phyloP scores from a whole-genome alignment of 2,113 vertebrate species.

The Pandion haliaetus region DNA sequence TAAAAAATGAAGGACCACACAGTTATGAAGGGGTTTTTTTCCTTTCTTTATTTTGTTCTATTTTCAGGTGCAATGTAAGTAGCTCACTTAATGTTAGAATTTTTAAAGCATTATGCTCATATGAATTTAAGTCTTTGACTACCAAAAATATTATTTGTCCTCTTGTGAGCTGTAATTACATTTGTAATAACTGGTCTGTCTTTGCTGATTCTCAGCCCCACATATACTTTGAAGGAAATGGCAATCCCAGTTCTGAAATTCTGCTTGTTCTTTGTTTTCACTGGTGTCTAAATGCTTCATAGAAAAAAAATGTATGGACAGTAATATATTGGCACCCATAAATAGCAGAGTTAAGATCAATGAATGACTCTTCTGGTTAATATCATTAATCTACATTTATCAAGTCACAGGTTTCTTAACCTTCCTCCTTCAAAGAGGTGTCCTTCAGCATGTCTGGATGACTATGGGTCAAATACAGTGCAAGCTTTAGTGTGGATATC shows the following conservation, averaged over 20 bases:
- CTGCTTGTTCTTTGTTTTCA: background rate
- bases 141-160: background rate
- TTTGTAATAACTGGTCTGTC: background rate
- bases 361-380: background rate
- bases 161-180: background rate
- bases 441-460: background rate
- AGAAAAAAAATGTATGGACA: background rate
- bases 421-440: background rate
- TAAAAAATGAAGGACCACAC: background rate
- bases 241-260: background rate
- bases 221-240: background rate
- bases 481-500: background rate
- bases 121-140: background rate
- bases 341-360: background rate
- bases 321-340: background rate
- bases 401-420: background rate
- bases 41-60: rapidly evolving
- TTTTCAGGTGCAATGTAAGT: background rate
- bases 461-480: background rate
- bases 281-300: background rate
- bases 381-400: background rate
- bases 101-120: background rate
- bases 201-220: background rate
- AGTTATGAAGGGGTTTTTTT: rapidly evolving
- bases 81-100: background rate